These are phyloP conservation scores for Diploptera punctata DNA, from an alignment of 2,888 invertebrate genomes.

Conservation along the genomic window DNA sequence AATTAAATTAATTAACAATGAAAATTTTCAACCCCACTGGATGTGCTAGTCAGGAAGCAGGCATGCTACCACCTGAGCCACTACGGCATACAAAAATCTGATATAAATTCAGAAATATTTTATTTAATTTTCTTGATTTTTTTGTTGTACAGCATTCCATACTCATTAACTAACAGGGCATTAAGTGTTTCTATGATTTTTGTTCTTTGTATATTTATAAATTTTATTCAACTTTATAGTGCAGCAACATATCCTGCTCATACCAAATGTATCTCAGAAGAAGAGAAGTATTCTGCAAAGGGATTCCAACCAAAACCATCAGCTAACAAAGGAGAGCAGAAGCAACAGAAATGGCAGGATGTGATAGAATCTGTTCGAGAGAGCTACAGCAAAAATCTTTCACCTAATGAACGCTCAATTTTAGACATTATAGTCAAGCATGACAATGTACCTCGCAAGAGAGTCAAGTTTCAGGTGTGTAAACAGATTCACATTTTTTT, in stretches of 20 bases:
- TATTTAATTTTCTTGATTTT: too few species aligned
- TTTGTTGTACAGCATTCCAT: too few species aligned
- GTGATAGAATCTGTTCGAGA: slow-evolving; percentile 70
- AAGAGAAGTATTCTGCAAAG: slow-evolving; percentile 87
- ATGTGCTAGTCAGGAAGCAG: too few species aligned
- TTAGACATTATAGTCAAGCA: slow-evolving; percentile 72
- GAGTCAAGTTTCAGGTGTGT: slow-evolving; percentile 70
- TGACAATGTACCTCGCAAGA: slow-evolving; percentile 87
- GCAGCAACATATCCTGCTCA: slow-evolving; percentile 79
- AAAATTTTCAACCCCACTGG: too few species aligned
- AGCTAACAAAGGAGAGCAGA: slow-evolving; percentile 83
- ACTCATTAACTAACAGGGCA: too few species aligned
- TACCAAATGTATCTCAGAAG: slow-evolving; percentile 85
- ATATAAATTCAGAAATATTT: too few species aligned
- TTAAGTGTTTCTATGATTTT: not conserved
- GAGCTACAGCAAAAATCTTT: slow-evolving; percentile 61
- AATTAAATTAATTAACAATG: too few species aligned
- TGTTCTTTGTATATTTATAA: not conserved
- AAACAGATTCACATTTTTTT: too few species aligned
- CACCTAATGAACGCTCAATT: slow-evolving; percentile 62
- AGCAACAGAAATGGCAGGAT: slow-evolving; percentile 85
- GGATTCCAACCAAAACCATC: slow-evolving; percentile 71
- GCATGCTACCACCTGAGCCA: too few species aligned
- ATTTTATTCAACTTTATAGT: slow-evolving; percentile 58
- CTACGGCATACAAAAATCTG: too few species aligned